Base-by-base conservation (phyloP, 2,888 invertebrate genomes). In the Diabrotica balteata region DNA sequence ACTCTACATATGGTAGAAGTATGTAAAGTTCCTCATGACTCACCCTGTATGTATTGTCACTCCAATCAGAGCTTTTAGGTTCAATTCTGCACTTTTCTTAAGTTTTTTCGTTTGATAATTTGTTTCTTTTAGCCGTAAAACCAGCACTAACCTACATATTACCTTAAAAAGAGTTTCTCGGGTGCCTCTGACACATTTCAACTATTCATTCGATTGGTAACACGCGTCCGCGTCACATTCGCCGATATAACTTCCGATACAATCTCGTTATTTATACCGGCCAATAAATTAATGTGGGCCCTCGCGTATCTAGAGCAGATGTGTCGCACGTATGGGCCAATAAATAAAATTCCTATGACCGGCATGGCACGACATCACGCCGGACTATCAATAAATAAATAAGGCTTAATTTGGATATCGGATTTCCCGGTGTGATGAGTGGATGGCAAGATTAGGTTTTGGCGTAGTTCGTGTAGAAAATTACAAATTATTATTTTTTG, bases 201-300 rank as follows among this genome's bases (percentile, higher is more conserved):
- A 45, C 32, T 7, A 11, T 49, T 32, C 47, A n/a, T 49, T 59
- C 32, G 45, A 10, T 49, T n/a, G 49, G 10, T 8, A 10, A 60
- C 44, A 9, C 17, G 7, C 11, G 9, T 52, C 10, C 53, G 17
- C 51, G 46, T 22, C 65, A 61, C 17, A 66, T 53, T 66, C 50
- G 43, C 55, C 58, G 47, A 66, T 66, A 63, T 66, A 59, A 67
- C 58, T 45, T 57, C 57, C 61, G 64, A 64, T 65, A 61, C 54
- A 59, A 67, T 67, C 67, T 65, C 45, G 65, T 70, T 70, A 67
- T 70, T 70, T 70, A 67, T 67, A 60, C 64, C 44, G 53, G 52
- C 63, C 70, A 59, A 70, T 70, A 70, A 70, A 70, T 70, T 70
- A 66, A 61, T 64, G 51, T 62, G 55, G 32, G 32, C 32, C 32